phyloP scores from a whole-genome alignment of 2,888 invertebrate genomes.

The Halictus quadricinctus region DNA sequence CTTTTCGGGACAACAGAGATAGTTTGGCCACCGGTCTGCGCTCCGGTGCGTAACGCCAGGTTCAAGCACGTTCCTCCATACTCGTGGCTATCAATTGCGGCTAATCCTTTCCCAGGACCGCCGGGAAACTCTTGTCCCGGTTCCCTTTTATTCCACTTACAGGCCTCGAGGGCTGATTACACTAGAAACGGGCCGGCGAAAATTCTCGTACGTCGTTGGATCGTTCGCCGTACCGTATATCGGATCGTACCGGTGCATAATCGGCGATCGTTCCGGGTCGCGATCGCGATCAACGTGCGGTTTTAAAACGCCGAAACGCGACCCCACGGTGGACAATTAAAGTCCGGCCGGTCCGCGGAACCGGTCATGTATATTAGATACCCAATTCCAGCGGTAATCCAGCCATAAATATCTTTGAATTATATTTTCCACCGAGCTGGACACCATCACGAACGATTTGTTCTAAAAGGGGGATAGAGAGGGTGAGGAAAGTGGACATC shows the following conservation, averaged over 20 bases:
- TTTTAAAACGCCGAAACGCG: conserved; percentile 50
- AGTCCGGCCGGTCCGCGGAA: conserved; percentile 70
- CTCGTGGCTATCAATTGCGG: conserved; percentile 73
- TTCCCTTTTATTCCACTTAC: neutral
- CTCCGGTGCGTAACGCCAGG: conserved; percentile 56
- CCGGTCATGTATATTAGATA: conserved; percentile 80
- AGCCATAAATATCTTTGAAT: conserved; percentile 81
- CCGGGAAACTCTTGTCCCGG: conserved; percentile 69
- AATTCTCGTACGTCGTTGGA: neutral
- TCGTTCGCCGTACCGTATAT: neutral
- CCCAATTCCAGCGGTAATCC: conserved; percentile 81
- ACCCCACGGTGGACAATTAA: conserved; percentile 70
- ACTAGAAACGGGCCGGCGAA: neutral
- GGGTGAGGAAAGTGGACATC: conserved; percentile 40
- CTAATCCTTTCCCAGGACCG: conserved; percentile 72
- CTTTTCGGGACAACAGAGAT: conserved; percentile 31
- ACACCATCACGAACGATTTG: conserved; percentile 74
- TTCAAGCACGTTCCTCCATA: conserved; percentile 62
- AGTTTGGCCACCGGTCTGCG: conserved; percentile 38
- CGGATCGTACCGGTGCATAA: conserved; percentile 28
- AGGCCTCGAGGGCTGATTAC: neutral
- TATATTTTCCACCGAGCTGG: conserved; percentile 79
- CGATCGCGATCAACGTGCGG: conserved; percentile 17
- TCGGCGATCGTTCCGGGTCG: conserved; percentile 22
- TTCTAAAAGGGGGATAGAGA: conserved; percentile 65